Evolutionary conservation across 1,140 invertebrate species (phyloP).

Genomic region (Leptinotarsa texana): DNA sequence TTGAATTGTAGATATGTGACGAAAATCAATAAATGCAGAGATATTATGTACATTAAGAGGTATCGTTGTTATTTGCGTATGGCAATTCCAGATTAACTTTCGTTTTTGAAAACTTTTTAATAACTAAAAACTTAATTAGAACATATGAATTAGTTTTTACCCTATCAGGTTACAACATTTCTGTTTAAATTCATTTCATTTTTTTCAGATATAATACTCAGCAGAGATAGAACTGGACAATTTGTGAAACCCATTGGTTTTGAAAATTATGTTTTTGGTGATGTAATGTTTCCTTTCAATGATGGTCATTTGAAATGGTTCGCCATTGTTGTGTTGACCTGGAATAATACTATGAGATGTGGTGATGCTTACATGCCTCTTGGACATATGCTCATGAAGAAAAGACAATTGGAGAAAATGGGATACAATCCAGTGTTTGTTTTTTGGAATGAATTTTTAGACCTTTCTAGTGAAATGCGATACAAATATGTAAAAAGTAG

Average conservation of each 20-base stretch:
- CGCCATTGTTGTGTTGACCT: slow-evolving; percentile 55
- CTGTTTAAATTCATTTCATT: background rate
- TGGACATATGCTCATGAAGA: slow-evolving; percentile 58
- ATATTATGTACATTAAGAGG: too few species aligned
- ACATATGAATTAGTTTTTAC: background rate
- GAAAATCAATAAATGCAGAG: too few species aligned
- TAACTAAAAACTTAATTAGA: background rate
- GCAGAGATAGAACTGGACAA: slow-evolving; percentile 56
- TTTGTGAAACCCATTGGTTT: slow-evolving; percentile 53
- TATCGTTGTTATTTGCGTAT: too few species aligned
- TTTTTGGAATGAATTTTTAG: slow-evolving; percentile 34
- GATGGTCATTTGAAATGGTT: slow-evolving; percentile 56
- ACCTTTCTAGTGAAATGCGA: slow-evolving; percentile 9
- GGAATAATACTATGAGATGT: slow-evolving; percentile 53
- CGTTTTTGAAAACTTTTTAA: background rate
- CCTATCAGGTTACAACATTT: background rate
- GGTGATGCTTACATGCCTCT: slow-evolving; percentile 48
- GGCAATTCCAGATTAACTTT: too few species aligned
- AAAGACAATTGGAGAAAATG: slow-evolving; percentile 61
- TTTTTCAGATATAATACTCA: slow-evolving; percentile 62
- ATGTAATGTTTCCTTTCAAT: slow-evolving; percentile 57
- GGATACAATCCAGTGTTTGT: slow-evolving; percentile 61
- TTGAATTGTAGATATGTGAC: too few species aligned
- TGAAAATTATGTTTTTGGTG: slow-evolving; percentile 51
- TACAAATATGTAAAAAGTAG: slow-evolving; percentile 20